Base-by-base conservation (phyloP, 2,113 vertebrate species). In the Chelonoidis abingdonii region DNA sequence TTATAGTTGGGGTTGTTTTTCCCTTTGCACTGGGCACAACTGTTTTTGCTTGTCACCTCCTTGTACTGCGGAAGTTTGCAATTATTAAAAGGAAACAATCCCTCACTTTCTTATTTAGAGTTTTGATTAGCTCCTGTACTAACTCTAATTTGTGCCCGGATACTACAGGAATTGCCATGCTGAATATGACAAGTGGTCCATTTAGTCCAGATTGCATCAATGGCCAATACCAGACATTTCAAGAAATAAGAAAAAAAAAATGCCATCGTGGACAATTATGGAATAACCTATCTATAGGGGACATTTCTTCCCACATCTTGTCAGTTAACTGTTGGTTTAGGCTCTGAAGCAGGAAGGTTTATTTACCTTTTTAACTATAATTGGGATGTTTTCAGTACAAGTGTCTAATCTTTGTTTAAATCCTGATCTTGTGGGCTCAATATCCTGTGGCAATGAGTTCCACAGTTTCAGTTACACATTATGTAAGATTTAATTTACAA, bases 401-500 rank as follows among this genome's bases (percentile, higher is more conserved):
- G 9, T 3, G 38, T 21, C 69, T 49, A 4, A 11, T 4, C 0
- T 38, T 84, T 75, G 5, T 38, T n/a, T 5, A 44, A 3, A 21
- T 54, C 83, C 38, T 5, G 10, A 12, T 1, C 44, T 1, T n/a
- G n/a, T 38, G n/a, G 86, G 90, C 87, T 22, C 38, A 83, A 25
- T 4, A 4, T 5, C 27, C 13, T 90, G 96, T 89, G 96, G 93
- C 89, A 97, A 94, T 29, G 93, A 97, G 96, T 14, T 94, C 95
- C 95, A 96, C 91, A 86, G 94, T n/a, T 52, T 49, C 11, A 38
- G 85, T 94, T 69, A 79, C 81, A 84, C 83, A 0, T 92, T 69
- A 53, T 90, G 76, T 90, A 89, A 95, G 84, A 83, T 93, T 93
- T 93, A 95, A 93, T 97, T 95, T 54, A 83, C 87, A 97, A 97